Percentiles rank a stretch among this genome's conserved stretches.
Evolutionary conservation across 2,797 vertebrate species (phyloP).

Genomic region (Oryzias sinensis): DNA sequence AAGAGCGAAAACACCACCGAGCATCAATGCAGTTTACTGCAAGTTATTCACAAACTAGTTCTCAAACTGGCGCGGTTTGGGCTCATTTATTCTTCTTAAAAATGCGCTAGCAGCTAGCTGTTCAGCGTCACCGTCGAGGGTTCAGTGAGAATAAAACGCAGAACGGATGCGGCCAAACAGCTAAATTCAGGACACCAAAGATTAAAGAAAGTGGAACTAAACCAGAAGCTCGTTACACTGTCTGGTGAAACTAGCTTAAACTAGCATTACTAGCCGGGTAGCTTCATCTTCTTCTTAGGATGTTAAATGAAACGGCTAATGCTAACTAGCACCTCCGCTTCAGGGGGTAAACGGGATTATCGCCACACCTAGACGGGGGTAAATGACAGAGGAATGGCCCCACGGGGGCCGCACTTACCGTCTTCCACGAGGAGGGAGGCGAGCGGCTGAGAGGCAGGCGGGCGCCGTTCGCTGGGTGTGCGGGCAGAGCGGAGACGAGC

Average conservation of each 20-base stretch:
- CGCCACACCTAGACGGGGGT: not conserved
- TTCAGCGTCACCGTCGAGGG: too few species aligned
- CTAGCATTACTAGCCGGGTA: conserved; percentile 35
- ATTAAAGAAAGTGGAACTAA: too few species aligned
- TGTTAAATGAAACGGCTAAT: conserved; percentile 40
- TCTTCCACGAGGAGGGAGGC: not conserved
- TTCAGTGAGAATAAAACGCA: too few species aligned
- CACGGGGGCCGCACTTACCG: conserved; percentile 22
- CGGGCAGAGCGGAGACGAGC: conserved; percentile 6
- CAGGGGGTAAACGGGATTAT: not conserved
- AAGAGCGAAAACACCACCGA: not conserved
- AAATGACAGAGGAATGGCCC: not conserved
- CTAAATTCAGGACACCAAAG: too few species aligned
- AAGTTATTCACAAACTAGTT: not conserved
- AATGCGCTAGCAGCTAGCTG: too few species aligned
- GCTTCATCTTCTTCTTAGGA: conserved; percentile 49
- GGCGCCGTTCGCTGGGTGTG: conserved; percentile 12
- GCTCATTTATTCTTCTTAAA: too few species aligned
- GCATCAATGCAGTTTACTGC: not conserved
- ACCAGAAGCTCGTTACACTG: conserved; percentile 8
- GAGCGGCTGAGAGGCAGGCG: conserved; percentile 6
- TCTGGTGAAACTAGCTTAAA: conserved; percentile 31
- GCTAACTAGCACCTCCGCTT: conserved; percentile 33
- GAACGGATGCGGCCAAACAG: too few species aligned
- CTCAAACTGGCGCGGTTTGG: not conserved